These are phyloP conservation scores for Petromus typicus DNA, from an alignment of 2,113 vertebrate genomes.

Conservation along the genomic window DNA sequence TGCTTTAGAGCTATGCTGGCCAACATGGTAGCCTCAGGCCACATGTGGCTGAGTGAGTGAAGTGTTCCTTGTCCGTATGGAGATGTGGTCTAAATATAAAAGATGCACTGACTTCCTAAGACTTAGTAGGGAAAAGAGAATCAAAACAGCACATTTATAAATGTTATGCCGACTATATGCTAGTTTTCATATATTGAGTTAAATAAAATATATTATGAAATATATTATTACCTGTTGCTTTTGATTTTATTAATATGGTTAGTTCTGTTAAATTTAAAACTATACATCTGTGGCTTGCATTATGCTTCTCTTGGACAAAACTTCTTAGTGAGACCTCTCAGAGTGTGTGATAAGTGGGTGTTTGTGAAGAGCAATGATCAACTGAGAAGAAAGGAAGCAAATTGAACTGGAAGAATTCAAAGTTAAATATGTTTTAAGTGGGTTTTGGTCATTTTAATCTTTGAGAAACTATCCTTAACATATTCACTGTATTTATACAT, in stretches of 20 bases:
- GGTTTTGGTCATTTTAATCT: background rate
- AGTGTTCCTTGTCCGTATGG: background rate
- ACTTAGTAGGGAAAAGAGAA: background rate
- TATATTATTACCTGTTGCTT: background rate
- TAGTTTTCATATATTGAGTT: background rate
- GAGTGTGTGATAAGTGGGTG: background rate
- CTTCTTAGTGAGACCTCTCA: background rate
- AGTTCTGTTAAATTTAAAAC: background rate
- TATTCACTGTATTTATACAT: background rate
- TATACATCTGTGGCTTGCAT: background rate
- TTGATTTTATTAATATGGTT: background rate
- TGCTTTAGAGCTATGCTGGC: background rate
- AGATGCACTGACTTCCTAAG: background rate
- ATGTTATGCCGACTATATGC: background rate
- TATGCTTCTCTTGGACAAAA: background rate
- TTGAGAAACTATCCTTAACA: background rate
- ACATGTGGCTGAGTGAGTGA: background rate
- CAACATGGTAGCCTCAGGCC: background rate
- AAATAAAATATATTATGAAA: constrained; percentile 15
- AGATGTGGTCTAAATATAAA: background rate
- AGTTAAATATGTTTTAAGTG: background rate
- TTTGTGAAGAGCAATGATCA: background rate
- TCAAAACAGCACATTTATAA: background rate
- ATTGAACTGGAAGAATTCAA: background rate
- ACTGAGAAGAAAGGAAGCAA: background rate